Evolutionary conservation across 2,113 vertebrate genomes (phyloP).

Genomic region (Desmodus rotundus): DNA sequence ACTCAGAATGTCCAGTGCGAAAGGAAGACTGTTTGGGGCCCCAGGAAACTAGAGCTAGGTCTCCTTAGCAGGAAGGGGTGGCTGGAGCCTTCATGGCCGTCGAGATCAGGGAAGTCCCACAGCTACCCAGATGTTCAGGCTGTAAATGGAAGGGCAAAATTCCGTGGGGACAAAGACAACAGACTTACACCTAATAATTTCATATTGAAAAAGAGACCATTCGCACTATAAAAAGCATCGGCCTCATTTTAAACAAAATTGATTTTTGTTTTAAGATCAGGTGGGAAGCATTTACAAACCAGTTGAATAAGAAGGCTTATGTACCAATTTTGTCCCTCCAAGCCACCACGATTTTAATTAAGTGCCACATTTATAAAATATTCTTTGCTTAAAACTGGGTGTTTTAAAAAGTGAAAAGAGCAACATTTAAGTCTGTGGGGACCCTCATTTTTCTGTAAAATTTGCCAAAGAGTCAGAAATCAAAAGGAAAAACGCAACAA

Average conservation of each 20-base stretch:
- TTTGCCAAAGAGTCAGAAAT: neutral
- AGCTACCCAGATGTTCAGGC: neutral
- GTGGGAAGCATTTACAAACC: neutral
- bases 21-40: neutral
- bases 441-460: neutral
- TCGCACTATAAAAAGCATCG: neutral
- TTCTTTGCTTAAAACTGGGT: neutral
- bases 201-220: neutral
- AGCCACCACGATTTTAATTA: neutral
- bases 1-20: neutral
- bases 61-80: neutral
- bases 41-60: neutral
- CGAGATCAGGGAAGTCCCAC: neutral
- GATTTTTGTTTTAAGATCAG: neutral
- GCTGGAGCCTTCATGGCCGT: neutral
- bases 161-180: neutral
- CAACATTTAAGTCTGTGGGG: neutral
- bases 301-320: neutral
- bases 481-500: neutral
- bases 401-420: neutral
- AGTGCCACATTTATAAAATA: neutral
- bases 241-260: neutral
- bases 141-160: neutral
- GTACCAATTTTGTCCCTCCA: neutral
- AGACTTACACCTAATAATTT: neutral